Evolutionary conservation across 2,888 invertebrate genomes (phyloP).

Genomic region (Tachystola acroxantha): DNA sequence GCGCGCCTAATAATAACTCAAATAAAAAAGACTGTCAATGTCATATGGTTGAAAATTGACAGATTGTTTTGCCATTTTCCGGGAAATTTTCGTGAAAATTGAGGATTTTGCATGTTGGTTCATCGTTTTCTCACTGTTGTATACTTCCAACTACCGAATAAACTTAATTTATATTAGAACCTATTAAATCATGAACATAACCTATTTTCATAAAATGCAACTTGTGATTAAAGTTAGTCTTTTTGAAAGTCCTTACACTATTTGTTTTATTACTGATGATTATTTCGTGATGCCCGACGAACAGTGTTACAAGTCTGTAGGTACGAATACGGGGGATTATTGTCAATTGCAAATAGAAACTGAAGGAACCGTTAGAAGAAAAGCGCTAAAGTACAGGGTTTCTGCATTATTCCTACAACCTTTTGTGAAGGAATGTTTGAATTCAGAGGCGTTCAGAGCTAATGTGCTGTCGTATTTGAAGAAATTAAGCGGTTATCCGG

Average conservation of each 20-base stretch:
- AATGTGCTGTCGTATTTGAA: constrained; percentile 47
- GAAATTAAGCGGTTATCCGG: constrained; percentile 32
- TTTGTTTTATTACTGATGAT: constrained; percentile 48
- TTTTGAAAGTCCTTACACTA: constrained; percentile 45
- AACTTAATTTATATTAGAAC: no score
- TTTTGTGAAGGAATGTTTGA: constrained; percentile 51
- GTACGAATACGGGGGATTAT: constrained; percentile 36
- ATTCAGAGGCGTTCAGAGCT: constrained; percentile 45
- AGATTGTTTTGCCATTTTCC: no score
- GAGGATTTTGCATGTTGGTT: no score
- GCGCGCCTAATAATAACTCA: no score
- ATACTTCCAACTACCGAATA: no score
- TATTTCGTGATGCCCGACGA: constrained; percentile 38
- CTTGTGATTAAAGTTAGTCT: constrained; percentile 47
- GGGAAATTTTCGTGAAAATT: no score
- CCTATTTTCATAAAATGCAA: constrained; percentile 36
- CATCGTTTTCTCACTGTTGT: no score
- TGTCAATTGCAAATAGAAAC: constrained; percentile 28
- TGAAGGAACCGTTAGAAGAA: constrained; percentile 21
- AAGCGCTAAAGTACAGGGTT: constrained; percentile 31
- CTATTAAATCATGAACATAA: constrained; percentile 3
- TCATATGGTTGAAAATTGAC: no score
- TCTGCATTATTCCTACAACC: constrained; percentile 53
- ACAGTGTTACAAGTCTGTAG: constrained; percentile 38
- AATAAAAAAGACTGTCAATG: no score